A percentile compares a stretch with the other conserved stretches of the same genome.
Conservation (phyloP, 2,888 invertebrate species). For the Platycnemis pennipes region DNA sequence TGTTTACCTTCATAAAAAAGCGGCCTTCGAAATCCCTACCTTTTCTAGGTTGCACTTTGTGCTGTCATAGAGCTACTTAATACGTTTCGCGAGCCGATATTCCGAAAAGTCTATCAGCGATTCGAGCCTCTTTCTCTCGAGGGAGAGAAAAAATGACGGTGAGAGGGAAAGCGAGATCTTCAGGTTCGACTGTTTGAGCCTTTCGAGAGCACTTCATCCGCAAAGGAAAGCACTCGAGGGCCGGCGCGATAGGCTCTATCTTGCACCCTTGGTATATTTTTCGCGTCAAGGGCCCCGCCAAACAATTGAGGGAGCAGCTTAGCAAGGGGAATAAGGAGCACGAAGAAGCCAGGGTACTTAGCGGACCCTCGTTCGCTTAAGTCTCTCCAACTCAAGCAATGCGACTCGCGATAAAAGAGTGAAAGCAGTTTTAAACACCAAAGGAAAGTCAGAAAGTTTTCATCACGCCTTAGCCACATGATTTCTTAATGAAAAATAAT, state of each 20-base stretch:
- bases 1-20: no score
- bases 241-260: not conserved
- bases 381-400: not conserved
- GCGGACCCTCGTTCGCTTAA: not conserved
- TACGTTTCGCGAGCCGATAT: no score
- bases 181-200: not conserved
- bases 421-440: not conserved
- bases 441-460: not conserved
- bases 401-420: not conserved
- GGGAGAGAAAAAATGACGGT: not conserved
- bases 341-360: not conserved
- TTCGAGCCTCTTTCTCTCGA: not conserved
- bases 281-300: not conserved
- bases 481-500: no score
- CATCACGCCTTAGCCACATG: not conserved
- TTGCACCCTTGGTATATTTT: not conserved
- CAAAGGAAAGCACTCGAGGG: not conserved
- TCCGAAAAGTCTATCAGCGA: no score
- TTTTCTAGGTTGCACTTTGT: no score
- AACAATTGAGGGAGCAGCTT: not conserved
- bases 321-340: not conserved
- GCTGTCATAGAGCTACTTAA: no score
- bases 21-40: no score
- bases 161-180: not conserved
- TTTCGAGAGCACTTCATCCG: not conserved